phyloP scores from a whole-genome alignment of 1,140 invertebrate genomes.

The Nephotettix cincticeps region DNA sequence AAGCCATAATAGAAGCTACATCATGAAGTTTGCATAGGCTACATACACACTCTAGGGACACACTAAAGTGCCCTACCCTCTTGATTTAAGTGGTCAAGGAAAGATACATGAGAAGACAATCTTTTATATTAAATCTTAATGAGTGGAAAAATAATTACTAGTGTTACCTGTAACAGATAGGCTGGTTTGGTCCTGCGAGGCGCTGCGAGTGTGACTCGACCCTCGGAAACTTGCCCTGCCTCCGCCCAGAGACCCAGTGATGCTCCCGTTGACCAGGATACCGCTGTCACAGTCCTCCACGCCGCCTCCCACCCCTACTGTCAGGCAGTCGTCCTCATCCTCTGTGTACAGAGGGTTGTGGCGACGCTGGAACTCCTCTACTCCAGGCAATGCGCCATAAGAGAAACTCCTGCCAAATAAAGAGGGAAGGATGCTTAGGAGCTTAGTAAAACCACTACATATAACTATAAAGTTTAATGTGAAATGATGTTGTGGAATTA shows the following conservation, averaged over 20 bases:
- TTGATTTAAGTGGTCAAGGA: too few relatives aligned
- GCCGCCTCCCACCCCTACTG: not conserved
- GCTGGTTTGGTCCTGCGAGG: conserved; percentile 20
- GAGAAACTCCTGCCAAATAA: conserved; percentile 63
- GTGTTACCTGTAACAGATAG: conserved; percentile 5
- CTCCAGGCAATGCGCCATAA: conserved; percentile 68
- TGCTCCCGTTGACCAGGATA: conserved; percentile 70
- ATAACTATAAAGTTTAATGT: not conserved
- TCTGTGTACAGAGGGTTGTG: conserved; percentile 60
- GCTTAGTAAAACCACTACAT: too few relatives aligned
- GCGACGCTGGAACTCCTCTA: conserved; percentile 67
- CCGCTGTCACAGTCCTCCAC: conserved; percentile 70
- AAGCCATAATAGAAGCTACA: too few relatives aligned
- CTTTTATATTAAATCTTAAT: too few relatives aligned
- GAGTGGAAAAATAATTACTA: too few relatives aligned
- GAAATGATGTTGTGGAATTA: too few relatives aligned
- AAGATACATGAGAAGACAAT: too few relatives aligned
- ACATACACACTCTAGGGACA: too few relatives aligned
- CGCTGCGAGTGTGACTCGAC: conserved; percentile 37
- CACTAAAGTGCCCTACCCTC: too few relatives aligned
- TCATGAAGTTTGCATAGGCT: too few relatives aligned
- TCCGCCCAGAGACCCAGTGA: conserved; percentile 62
- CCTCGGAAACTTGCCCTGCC: conserved; percentile 43
- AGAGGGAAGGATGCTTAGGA: too few relatives aligned
- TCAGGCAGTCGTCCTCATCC: conserved; percentile 37